Evolutionary conservation across 1,140 invertebrate species (phyloP).

Genomic region (Cotesia vestalis): DNA sequence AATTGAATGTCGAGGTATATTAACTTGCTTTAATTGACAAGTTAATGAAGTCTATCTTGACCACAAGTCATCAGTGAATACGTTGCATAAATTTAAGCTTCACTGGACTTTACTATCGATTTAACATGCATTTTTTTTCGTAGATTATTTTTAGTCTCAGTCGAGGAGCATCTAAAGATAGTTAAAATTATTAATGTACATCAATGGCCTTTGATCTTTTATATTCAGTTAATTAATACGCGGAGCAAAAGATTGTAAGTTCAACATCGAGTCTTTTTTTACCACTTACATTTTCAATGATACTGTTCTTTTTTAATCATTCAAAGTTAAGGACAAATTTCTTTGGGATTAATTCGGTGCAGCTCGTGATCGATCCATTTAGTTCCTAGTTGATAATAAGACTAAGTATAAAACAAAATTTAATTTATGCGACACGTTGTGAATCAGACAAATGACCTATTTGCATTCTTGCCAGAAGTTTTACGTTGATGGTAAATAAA

Average conservation of each 20-base stretch:
- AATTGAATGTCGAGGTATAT: no score
- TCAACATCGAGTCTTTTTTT: conserved; percentile 1
- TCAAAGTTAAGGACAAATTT: no score
- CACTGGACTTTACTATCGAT: conserved; percentile 4
- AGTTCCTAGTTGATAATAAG: no score
- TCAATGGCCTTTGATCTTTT: conserved; percentile 5
- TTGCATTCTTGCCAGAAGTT: background rate
- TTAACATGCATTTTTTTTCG: background rate
- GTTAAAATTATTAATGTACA: background rate
- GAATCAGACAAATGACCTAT: no score
- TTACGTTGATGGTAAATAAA: conserved; percentile 5
- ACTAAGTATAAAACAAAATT: no score
- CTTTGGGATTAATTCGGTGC: no score
- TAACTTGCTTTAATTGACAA: background rate
- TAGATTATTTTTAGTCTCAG: background rate
- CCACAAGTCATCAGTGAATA: conserved; percentile 26
- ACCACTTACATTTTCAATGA: background rate
- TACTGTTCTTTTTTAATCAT: no score
- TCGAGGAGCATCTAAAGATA: background rate
- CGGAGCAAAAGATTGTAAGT: conserved; percentile 15
- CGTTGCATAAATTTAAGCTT: background rate
- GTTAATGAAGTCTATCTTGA: conserved; percentile 23
- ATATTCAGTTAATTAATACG: background rate
- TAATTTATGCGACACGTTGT: no score
- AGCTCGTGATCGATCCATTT: no score